Evolutionary conservation across 2,113 vertebrate genomes (phyloP), one percentile per base, ranked within the genome.

Genomic region (Xyrauchen texanus): DNA sequence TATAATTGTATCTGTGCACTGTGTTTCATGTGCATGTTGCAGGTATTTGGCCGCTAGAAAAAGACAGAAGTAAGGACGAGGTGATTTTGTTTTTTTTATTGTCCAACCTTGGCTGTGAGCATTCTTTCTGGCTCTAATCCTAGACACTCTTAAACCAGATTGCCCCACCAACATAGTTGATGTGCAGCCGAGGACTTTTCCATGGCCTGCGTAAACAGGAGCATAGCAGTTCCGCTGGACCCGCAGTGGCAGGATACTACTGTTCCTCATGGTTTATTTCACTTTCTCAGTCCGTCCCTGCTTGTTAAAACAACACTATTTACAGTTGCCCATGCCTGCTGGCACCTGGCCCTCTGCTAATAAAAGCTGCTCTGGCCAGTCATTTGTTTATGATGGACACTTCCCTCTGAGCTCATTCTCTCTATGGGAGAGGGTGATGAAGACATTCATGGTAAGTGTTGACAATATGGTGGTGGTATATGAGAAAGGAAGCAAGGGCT

Each of bases 381-480:
- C 83, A 81, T 91, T 87, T 89, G 88, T 90, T 77, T 89, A 87
- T 81, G 84, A 88, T 85, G 81, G 87, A 86, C 79, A 86, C 73
- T 83, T 77, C 86, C 88, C 85, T 78, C 77, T 81, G 82, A 86
- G 85, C 85, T 89, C 82, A 80, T 51, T 69, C 67, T 86, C 77
- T 79, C 15, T 71, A 82, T 68, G 79, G 76, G 82, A 82, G 68
- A 34, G 63, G 10, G 10, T 11, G 21, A 34, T 34, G 21, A 34
- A 34, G 21, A 34, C 3, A 34, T 34, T 34, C 21, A 34, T 34
- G 21, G 21, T 34, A 34, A 34, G 21, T 34, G 3, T 3, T 34
- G 21, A 34, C 21, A 34, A 34, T 34, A 34, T 34, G 21, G 21
- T 3, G 21, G 21, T 34, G 21, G 21, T 34, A 34, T 34, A 34